Base-by-base conservation (phyloP, 2,113 vertebrate species). In the Ptychochromis oligacanthus region DNA sequence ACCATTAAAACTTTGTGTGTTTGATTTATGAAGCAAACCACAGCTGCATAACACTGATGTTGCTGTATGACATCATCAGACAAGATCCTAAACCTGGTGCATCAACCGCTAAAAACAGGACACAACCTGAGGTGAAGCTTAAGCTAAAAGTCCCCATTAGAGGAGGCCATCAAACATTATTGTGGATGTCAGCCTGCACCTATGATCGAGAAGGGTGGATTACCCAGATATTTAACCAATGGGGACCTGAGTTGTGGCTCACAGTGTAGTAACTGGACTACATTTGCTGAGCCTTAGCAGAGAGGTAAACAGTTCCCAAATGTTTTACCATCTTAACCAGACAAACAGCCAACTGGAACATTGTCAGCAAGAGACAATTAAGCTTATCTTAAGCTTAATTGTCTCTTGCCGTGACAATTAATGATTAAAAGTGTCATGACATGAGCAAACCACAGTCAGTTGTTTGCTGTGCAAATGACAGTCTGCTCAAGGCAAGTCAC, bases 91-190 rank as follows among this genome's bases (percentile, higher is more conserved):
- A 86, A 79, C 79, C 78, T 55, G 61, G 15, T 24, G 58, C 65
- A 79, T 79, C 81, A 28, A 52, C 38, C 26, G 26, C 86, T 64
- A 31, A 88, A 77, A 78, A 59, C 8, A 80, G 78, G 75, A 65
- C 31, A 0, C 20, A 0, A 10, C 12, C 31, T 1, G 17, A 72
- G 34, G 18, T 36, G 62, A 61, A n/a, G 64, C 62, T 75, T 82
- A 83, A 75, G 55, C 62, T 0, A 20, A 72, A 77, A 26, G 62
- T 56, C 38, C 24, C 67, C 20, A 8, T 83, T 26, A 61, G 78
- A 76, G n/a, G 46, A 85, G 56, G 26, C 36, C 13, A 2, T 28
- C 67, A 18, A 72, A 31, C 17, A 1, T 72, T 26, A 72, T 7
- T 72, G 67, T 20, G 52, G 43, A 14, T 52, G 52, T 72, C 67